These are phyloP conservation scores for Physella acuta DNA, from an alignment of 1,140 invertebrate species.

Conservation along the genomic window DNA sequence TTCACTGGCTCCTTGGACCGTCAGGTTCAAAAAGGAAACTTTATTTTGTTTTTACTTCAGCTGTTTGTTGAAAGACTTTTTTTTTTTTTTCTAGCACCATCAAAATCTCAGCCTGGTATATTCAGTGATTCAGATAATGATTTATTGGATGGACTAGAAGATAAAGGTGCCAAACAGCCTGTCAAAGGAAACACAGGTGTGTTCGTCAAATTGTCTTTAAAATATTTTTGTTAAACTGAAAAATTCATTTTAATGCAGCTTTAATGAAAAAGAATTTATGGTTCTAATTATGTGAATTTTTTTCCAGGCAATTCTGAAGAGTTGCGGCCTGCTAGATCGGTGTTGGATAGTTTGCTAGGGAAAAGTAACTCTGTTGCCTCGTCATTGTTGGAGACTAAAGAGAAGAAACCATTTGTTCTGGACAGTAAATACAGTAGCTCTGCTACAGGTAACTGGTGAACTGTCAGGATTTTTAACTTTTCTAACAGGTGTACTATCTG, in stretches of 20 bases:
- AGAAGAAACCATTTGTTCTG: constrained; percentile 42
- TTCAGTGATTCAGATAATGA: constrained; percentile 25
- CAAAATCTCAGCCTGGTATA: constrained; percentile 15
- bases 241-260: background rate
- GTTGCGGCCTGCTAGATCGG: constrained; percentile 37
- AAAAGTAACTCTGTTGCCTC: constrained; percentile 31
- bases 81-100: too few species aligned
- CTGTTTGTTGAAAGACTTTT: too few species aligned
- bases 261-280: too few species aligned
- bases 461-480: too few species aligned
- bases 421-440: constrained; percentile 43
- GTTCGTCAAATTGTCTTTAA: background rate
- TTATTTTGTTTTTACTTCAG: too few species aligned
- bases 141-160: constrained; percentile 19
- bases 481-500: too few species aligned
- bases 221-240: background rate
- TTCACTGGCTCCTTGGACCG: too few species aligned
- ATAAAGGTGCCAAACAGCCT: background rate
- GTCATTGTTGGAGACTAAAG: constrained; percentile 38
- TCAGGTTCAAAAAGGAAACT: too few species aligned
- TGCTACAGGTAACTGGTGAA: constrained; percentile 3
- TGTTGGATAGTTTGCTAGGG: constrained; percentile 43
- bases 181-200: too few species aligned
- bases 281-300: too few species aligned
- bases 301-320: constrained; percentile 21